Percentiles rank a stretch among this genome's conserved stretches.
phyloP scores from a whole-genome alignment of 2,113 vertebrate genomes.

The Lota lota region DNA sequence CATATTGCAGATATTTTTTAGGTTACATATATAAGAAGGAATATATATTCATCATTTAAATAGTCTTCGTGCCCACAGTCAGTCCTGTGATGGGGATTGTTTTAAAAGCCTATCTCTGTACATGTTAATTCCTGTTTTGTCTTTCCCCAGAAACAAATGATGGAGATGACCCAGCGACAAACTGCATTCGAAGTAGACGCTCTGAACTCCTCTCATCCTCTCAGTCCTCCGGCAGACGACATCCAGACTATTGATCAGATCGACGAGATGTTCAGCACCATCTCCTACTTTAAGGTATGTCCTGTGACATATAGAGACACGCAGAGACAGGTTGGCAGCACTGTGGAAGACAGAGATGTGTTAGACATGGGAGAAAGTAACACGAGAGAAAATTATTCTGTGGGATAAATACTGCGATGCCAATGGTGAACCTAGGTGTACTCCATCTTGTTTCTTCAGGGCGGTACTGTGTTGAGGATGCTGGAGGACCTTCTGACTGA shows the following conservation, averaged over 20 bases:
- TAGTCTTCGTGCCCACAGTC: no score
- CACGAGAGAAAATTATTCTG: no score
- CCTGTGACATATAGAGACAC: background rate
- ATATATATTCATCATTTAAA: no score
- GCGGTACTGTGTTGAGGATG: constrained; percentile 71
- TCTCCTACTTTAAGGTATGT: constrained; percentile 70
- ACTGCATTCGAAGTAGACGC: constrained; percentile 56
- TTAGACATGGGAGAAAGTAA: no score
- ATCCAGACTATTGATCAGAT: constrained; percentile 48
- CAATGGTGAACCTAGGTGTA: no score
- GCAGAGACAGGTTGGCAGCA: background rate
- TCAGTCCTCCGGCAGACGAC: constrained; percentile 26
- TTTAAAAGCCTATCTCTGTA: no score
- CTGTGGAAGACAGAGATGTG: background rate
- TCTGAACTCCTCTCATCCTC: constrained; percentile 62
- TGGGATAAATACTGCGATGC: no score
- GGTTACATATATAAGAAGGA: no score
- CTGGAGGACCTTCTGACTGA: constrained; percentile 47
- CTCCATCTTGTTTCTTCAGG: constrained; percentile 44
- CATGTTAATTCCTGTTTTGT: background rate
- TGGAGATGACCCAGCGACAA: constrained; percentile 41
- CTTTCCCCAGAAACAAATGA: constrained; percentile 50
- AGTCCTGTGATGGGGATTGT: no score
- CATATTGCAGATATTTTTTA: no score
- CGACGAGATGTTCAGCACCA: constrained; percentile 49